Percentiles rank a stretch among this genome's conserved stretches.
Conservation (phyloP, 2,888 invertebrate species). For the Lithophane socia region DNA sequence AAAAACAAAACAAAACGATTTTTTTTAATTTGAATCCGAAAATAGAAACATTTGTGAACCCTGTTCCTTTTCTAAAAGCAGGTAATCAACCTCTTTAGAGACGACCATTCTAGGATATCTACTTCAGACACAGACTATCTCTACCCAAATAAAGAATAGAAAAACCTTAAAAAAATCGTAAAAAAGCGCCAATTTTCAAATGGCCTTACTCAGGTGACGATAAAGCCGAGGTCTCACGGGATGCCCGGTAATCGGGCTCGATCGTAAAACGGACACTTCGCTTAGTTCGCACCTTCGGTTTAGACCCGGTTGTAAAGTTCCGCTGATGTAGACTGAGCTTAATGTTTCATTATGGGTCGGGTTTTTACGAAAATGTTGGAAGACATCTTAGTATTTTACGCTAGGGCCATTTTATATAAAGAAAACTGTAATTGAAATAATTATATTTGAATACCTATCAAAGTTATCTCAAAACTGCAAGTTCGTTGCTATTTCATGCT, state of each 20-base stretch:
- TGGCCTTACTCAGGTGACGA: constrained; percentile 88
- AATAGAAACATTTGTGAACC: background rate
- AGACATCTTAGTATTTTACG: background rate
- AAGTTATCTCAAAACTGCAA: background rate
- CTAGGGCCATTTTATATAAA: background rate
- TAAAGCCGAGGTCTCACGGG: constrained; percentile 81
- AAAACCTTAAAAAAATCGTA: constrained; percentile 62
- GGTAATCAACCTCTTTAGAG: constrained; percentile 25
- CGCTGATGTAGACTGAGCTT: constrained; percentile 66
- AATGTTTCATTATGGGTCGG: constrained; percentile 61
- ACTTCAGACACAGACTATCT: constrained; percentile 26
- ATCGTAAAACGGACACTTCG: constrained; percentile 83
- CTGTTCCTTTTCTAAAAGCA: constrained; percentile 35
- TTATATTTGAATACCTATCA: background rate
- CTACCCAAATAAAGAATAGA: constrained; percentile 44
- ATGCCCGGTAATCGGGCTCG: constrained; percentile 75
- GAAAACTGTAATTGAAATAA: background rate
- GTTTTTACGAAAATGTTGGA: constrained; percentile 12
- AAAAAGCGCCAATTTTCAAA: constrained; percentile 74
- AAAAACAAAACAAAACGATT: background rate
- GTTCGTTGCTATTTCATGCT: too few species aligned
- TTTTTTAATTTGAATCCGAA: background rate
- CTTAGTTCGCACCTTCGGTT: constrained; percentile 76
- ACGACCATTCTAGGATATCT: constrained; percentile 16
- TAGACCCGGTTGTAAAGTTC: constrained; percentile 63